These are phyloP conservation scores for Tyrophagus putrescentiae DNA, from an alignment of 1,140 invertebrate species.

Conservation along the genomic window DNA sequence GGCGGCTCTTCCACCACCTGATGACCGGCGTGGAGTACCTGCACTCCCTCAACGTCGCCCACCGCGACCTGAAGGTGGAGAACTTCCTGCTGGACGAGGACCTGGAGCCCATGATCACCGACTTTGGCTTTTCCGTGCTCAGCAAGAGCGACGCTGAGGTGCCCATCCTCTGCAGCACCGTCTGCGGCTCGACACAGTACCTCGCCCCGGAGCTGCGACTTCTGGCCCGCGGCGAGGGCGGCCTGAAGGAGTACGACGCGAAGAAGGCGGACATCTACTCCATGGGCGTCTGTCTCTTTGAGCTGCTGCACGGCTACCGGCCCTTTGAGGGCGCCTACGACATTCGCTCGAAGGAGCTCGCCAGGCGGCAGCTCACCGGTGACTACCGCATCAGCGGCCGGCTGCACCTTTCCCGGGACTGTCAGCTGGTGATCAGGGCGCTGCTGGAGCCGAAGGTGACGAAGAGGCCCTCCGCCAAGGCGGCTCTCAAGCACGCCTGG, in stretches of 20 bases:
- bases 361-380: too few relatives aligned
- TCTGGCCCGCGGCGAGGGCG: not conserved
- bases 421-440: too few relatives aligned
- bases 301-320: not conserved
- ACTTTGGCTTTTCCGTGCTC: conserved; percentile 10
- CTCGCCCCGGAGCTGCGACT: conserved; percentile 5
- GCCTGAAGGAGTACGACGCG: not conserved
- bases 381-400: too few relatives aligned
- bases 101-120: not conserved
- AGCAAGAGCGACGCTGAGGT: not conserved
- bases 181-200: not conserved
- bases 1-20: not conserved
- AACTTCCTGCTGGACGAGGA: conserved; percentile 1
- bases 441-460: too few relatives aligned
- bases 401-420: too few relatives aligned
- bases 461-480: too few relatives aligned
- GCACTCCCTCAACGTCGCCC: not conserved
- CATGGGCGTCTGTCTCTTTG: conserved; percentile 10
- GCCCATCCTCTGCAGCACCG: not conserved
- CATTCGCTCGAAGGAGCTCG: too few relatives aligned
- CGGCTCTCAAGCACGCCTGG: too few relatives aligned
- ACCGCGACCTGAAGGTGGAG: conserved; percentile 19
- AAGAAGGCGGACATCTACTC: conserved; percentile 16
- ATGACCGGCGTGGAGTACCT: not conserved
- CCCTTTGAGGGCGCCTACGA: too few relatives aligned